A percentile compares a stretch with the other conserved stretches of the same genome.
Evolutionary conservation across 2,797 vertebrate species (phyloP).

Genomic region (Spinus olivaceus): DNA sequence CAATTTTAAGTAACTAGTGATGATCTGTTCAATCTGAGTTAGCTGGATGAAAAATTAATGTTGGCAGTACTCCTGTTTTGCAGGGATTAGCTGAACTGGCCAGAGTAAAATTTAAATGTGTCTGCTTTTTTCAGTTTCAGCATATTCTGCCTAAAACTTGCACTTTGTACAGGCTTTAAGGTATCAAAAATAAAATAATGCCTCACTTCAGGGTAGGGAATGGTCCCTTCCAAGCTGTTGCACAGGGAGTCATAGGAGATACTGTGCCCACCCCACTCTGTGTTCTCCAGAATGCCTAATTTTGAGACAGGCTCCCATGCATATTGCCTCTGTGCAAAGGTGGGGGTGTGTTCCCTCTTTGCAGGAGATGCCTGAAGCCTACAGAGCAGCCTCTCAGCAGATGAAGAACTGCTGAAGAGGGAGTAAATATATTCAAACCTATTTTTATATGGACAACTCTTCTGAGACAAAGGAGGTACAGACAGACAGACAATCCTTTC

Average conservation of each 20-base stretch:
- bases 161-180: constrained; percentile 16
- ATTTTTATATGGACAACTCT: background rate
- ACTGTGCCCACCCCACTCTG: rapidly evolving
- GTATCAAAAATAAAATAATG: background rate
- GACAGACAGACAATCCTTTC: background rate
- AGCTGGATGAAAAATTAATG: constrained; percentile 74
- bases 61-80: constrained; percentile 62
- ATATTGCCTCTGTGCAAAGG: background rate
- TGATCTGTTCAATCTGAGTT: constrained; percentile 67
- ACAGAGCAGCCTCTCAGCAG: background rate
- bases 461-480: background rate
- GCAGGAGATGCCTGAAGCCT: background rate
- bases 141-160: constrained; percentile 23
- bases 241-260: background rate
- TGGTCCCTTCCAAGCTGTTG: background rate
- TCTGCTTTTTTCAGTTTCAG: constrained; percentile 49
- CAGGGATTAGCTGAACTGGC: constrained; percentile 58
- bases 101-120: constrained; percentile 58
- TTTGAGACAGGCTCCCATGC: background rate
- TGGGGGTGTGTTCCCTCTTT: background rate
- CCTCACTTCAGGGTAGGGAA: background rate
- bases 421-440: background rate
- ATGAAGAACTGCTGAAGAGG: background rate
- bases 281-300: background rate
- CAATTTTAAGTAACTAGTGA: constrained; percentile 73